These are phyloP conservation scores for Strix aluco DNA, from an alignment of 2,113 vertebrate genomes.

Conservation along the genomic window DNA sequence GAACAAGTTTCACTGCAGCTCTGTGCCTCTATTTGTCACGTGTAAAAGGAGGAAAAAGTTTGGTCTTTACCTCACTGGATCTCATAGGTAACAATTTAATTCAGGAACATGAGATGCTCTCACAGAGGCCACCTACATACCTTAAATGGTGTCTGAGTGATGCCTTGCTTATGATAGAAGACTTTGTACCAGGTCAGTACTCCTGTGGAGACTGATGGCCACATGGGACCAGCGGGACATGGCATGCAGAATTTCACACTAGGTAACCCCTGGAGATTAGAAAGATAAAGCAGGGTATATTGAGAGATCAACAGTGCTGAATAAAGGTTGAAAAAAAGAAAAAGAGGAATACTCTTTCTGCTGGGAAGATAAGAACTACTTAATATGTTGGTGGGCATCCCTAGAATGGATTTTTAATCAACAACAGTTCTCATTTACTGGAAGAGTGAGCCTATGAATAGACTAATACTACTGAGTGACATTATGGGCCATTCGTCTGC, in stretches of 20 bases:
- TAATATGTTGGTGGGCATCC: conserved; percentile 43
- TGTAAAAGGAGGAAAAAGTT: background rate
- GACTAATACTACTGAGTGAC: conserved; percentile 62
- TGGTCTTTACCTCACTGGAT: background rate
- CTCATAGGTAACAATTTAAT: background rate
- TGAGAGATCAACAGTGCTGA: background rate
- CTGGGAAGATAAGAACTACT: conserved; percentile 38
- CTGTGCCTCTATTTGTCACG: background rate
- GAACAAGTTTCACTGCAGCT: background rate
- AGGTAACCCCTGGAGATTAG: background rate
- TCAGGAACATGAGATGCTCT: background rate
- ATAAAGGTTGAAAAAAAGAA: background rate
- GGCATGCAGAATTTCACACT: background rate
- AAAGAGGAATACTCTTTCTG: conserved; percentile 8
- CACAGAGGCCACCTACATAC: accelerated
- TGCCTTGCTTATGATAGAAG: background rate
- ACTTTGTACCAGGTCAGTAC: background rate
- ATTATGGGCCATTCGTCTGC: conserved; percentile 64
- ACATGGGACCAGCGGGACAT: background rate
- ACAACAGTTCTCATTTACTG: conserved; percentile 66
- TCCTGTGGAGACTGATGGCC: background rate
- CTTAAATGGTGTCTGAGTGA: background rate
- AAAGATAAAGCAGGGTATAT: background rate
- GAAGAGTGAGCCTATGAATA: conserved; percentile 63
- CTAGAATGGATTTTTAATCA: conserved; percentile 75